phyloP scores from a whole-genome alignment of 2,113 vertebrate species.

The Delphinapterus leucas region DNA sequence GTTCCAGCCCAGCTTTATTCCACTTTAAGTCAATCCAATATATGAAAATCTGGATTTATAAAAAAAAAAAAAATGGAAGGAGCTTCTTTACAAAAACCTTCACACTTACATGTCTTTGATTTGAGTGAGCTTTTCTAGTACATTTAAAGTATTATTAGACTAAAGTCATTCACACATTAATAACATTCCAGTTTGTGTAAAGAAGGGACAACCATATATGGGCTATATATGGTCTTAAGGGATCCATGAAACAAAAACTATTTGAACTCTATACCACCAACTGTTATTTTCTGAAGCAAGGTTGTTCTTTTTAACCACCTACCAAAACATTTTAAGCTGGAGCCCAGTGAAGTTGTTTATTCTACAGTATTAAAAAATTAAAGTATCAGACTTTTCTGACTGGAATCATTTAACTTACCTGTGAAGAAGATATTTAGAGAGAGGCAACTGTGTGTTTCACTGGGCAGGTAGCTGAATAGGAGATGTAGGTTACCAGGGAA shows the following conservation, averaged over 20 bases:
- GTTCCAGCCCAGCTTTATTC: neutral
- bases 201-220: neutral
- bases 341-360: neutral
- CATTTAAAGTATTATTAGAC: neutral
- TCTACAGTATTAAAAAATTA: neutral
- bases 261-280: neutral
- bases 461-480: neutral
- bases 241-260: neutral
- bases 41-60: neutral
- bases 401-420: neutral
- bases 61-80: neutral
- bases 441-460: neutral
- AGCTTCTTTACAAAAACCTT: conserved; percentile 9
- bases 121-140: conserved; percentile 10
- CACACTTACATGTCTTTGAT: neutral
- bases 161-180: neutral
- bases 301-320: neutral
- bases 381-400: neutral
- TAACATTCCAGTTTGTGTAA: neutral
- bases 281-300: neutral
- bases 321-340: neutral
- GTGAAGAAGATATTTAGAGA: neutral
- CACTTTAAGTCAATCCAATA: neutral
- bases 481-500: neutral
- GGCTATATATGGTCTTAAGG: neutral